Conservation (phyloP, 2,113 vertebrate genomes). For the Epinephelus moara region DNA sequence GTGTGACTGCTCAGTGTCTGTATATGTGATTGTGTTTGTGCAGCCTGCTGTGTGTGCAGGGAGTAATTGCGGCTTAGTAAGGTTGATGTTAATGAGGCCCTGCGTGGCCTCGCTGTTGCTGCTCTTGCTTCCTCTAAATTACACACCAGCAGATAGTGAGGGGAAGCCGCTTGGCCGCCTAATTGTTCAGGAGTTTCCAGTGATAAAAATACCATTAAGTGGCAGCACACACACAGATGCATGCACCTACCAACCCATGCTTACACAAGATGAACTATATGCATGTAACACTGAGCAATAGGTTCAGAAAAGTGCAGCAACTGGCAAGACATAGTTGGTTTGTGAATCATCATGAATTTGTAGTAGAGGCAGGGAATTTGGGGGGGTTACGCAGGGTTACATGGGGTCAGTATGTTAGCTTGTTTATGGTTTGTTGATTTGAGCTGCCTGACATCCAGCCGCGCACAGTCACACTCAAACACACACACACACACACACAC, state of each 20-base stretch:
- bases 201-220: conserved; percentile 54
- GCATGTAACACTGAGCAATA: background rate
- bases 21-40: conserved; percentile 24
- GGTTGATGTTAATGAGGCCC: conserved; percentile 64
- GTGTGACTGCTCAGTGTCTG: background rate
- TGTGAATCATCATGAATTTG: background rate
- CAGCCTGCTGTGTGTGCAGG: conserved; percentile 23
- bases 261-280: background rate
- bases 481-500: conserved; percentile 15
- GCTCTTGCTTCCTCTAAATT: conserved; percentile 67
- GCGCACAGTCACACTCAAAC: conserved; percentile 4
- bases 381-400: conserved; percentile 31
- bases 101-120: conserved; percentile 41
- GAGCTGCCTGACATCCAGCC: conserved; percentile 48
- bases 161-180: conserved; percentile 47
- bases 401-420: conserved; percentile 47
- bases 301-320: conserved; percentile 6
- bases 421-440: conserved; percentile 77
- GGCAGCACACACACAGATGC: conserved; percentile 12
- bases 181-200: conserved; percentile 71
- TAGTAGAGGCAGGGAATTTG: background rate
- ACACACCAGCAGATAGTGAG: conserved; percentile 58
- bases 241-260: background rate
- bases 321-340: background rate
- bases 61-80: conserved; percentile 31